phyloP scores from a whole-genome alignment of 2,888 invertebrate species.

The Cenopis cana region DNA sequence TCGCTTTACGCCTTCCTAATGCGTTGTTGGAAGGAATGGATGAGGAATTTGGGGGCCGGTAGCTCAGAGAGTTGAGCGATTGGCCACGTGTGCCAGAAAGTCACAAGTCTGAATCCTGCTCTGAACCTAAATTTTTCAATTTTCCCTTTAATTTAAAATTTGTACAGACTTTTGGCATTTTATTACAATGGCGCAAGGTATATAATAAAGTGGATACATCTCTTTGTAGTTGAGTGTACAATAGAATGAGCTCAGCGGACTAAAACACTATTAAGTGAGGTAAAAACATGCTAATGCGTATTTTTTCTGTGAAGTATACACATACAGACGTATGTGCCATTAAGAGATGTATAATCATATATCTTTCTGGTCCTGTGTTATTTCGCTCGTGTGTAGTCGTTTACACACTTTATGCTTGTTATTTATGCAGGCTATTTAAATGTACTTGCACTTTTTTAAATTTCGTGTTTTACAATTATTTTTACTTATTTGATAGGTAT shows the following conservation, averaged over 20 bases:
- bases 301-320: neutral
- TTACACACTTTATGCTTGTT: conserved; percentile 28
- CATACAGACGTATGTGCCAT: neutral
- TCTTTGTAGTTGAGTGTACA: neutral
- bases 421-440: conserved; percentile 22
- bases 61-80: too few relatives aligned
- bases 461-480: neutral
- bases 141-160: too few relatives aligned
- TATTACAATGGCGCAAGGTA: too few relatives aligned
- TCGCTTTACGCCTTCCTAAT: too few relatives aligned
- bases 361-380: neutral
- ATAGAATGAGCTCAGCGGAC: conserved; percentile 28
- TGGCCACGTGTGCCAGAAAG: too few relatives aligned
- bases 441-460: conserved; percentile 16
- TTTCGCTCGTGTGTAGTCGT: conserved; percentile 3
- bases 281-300: conserved; percentile 38
- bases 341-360: neutral
- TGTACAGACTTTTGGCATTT: too few relatives aligned
- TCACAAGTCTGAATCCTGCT: too few relatives aligned
- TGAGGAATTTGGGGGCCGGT: too few relatives aligned
- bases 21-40: too few relatives aligned
- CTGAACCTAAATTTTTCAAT: too few relatives aligned
- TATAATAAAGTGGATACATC: too few relatives aligned
- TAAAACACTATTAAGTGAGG: conserved; percentile 30
- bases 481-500: too few relatives aligned